Percentiles rank a stretch among this genome's conserved stretches.
Conservation (phyloP, 1,140 invertebrate genomes). For the Macrosteles quadrilineatus region DNA sequence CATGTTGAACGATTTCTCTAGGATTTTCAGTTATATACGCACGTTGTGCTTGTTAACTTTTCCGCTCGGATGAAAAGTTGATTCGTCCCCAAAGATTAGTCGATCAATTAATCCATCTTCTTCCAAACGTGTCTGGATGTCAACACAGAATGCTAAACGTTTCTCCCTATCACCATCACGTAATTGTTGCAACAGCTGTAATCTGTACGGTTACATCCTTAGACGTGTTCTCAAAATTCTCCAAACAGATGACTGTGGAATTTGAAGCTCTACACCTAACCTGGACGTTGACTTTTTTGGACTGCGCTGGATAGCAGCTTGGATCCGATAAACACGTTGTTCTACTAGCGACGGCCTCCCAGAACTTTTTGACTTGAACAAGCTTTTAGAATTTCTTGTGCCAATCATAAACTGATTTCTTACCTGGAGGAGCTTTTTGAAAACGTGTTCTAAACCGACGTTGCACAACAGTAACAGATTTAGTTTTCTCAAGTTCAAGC, state of each 20-base stretch:
- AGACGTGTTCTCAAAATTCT: background rate
- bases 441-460: no score
- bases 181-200: background rate
- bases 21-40: conserved; percentile 10
- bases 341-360: no score
- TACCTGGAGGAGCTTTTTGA: no score
- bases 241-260: background rate
- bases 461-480: no score
- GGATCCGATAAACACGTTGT: no score
- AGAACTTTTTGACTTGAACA: no score
- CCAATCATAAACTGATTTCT: no score
- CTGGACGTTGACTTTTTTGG: no score
- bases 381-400: no score
- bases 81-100: background rate
- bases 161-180: background rate
- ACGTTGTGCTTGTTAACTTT: background rate
- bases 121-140: background rate
- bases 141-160: background rate
- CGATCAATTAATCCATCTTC: background rate
- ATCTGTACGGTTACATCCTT: background rate
- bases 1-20: background rate
- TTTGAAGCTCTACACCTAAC: background rate
- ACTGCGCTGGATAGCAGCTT: no score
- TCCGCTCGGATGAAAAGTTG: background rate
- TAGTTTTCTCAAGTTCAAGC: no score